Evolutionary conservation across 2,888 invertebrate genomes (phyloP), one percentile per base, ranked within the genome.

Genomic region (Callosobruchus maculatus): DNA sequence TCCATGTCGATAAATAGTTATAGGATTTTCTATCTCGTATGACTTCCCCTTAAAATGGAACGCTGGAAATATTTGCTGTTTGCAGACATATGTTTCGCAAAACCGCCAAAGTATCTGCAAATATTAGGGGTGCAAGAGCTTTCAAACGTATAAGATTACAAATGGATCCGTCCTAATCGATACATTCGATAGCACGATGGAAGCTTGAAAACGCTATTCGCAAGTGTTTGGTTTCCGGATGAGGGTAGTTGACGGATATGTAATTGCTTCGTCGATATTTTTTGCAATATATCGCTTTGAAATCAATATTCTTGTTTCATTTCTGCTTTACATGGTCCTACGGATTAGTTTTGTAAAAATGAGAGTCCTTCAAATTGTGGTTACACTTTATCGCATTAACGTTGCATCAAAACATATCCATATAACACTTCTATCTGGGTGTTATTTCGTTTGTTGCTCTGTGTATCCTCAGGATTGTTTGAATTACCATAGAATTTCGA

Each of bases 71-170:
- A 13, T 49, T 49, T 49, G 18, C 49, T 49, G 73, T 79, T 79
- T 79, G 73, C 75, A 73, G 72, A 79, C 79, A 79, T 79, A 77
- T 79, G 79, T 79, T 79, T 77, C 78, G 77, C 77, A 74, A 76
- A 79, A 74, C 49, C 26, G 22, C 75, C 72, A 74, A 76, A 78
- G 77, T 76, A 84, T 83, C 81, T 79, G 84, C 83, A 85, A 85
- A 85, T 84, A 85, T 84, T 82, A 82, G 82, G 78, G 78, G 78
- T 49, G 49, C 5, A 49, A 81, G 80, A 80, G 82, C 82, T 83
- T 81, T 81, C 77, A 79, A 77, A 76, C 77, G 81, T 81, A 81
- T 84, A 81, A 73, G 74, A 80, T 85, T 85, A 84, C 85, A 84
- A 83, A 83, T 83, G 81, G 82, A 81, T 81, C 79, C 22, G 70